phyloP scores from a whole-genome alignment of 2,888 invertebrate species.

The Neoscelio sp. region DNA sequence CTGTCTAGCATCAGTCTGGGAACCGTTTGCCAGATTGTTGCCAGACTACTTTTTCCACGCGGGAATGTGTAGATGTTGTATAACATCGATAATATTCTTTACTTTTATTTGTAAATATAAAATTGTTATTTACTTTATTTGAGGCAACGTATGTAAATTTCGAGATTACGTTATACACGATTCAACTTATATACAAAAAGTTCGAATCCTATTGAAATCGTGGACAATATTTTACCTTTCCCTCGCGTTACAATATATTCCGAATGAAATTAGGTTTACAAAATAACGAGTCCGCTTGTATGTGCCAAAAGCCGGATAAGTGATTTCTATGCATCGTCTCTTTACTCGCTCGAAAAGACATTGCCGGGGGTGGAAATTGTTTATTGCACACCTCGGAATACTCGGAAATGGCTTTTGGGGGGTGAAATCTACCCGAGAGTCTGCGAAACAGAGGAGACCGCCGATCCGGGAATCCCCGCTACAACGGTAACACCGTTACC shows the following conservation, averaged over 20 bases:
- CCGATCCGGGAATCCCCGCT: conserved; percentile 68
- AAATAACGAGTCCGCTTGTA: conserved; percentile 5
- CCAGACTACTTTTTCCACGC: too few relatives aligned
- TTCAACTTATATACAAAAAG: too few relatives aligned
- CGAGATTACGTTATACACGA: too few relatives aligned
- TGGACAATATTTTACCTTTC: too few relatives aligned
- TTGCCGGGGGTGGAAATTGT: conserved; percentile 71
- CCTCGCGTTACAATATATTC: too few relatives aligned
- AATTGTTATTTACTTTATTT: too few relatives aligned
- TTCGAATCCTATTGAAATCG: too few relatives aligned
- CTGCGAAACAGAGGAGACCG: conserved; percentile 59
- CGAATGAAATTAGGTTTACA: conserved; percentile 23
- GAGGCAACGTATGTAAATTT: too few relatives aligned
- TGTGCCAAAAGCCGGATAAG: conserved; percentile 21
- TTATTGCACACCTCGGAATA: conserved; percentile 75
- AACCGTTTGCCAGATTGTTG: too few relatives aligned
- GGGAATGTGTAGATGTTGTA: too few relatives aligned
- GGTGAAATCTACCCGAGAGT: conserved; percentile 65
- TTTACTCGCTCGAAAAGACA: conserved; percentile 72
- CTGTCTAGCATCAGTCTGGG: conserved; percentile 68
- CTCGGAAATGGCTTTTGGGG: conserved; percentile 72
- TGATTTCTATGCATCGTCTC: conserved; percentile 57
- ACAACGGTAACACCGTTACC: conserved; percentile 80
- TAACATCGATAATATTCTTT: too few relatives aligned
- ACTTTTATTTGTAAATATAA: too few relatives aligned